These are phyloP conservation scores for Axea sp. DNA, from an alignment of 2,888 invertebrate species.

Conservation along the genomic window DNA sequence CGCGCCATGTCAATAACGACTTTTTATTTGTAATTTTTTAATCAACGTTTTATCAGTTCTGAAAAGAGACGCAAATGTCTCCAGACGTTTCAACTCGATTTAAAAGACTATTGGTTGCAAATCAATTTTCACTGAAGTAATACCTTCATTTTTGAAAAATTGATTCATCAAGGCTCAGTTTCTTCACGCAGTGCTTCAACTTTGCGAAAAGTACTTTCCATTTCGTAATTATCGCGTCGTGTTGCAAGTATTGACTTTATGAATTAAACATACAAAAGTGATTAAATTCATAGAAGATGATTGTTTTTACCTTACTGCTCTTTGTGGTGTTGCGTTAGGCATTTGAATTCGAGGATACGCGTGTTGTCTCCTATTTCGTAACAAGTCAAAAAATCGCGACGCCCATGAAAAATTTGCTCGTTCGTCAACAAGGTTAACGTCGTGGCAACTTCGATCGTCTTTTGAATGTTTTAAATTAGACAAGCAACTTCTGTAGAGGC, in stretches of 20 bases:
- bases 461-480: slow-evolving; percentile 6
- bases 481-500: slow-evolving; percentile 29
- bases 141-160: slow-evolving; percentile 6
- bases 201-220: slow-evolving; percentile 27
- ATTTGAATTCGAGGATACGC: slow-evolving; percentile 43
- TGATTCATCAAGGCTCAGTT: slow-evolving; percentile 7
- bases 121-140: too few species aligned
- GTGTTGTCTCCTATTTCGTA: slow-evolving; percentile 42
- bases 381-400: slow-evolving; percentile 10
- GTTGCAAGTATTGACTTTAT: slow-evolving; percentile 35
- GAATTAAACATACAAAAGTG: slow-evolving; percentile 52
- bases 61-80: too few species aligned
- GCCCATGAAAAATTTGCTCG: too few species aligned
- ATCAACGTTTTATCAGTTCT: too few species aligned
- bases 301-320: slow-evolving; percentile 47
- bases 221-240: slow-evolving; percentile 24
- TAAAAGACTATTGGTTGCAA: too few species aligned
- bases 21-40: too few species aligned
- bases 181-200: not conserved
- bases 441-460: not conserved
- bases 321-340: slow-evolving; percentile 48
- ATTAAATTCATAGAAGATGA: slow-evolving; percentile 41
- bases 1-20: too few species aligned
- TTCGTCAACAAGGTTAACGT: too few species aligned
- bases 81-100: too few species aligned